Conservation (phyloP, 2,888 invertebrate species). For the Drosophila longiperda region DNA sequence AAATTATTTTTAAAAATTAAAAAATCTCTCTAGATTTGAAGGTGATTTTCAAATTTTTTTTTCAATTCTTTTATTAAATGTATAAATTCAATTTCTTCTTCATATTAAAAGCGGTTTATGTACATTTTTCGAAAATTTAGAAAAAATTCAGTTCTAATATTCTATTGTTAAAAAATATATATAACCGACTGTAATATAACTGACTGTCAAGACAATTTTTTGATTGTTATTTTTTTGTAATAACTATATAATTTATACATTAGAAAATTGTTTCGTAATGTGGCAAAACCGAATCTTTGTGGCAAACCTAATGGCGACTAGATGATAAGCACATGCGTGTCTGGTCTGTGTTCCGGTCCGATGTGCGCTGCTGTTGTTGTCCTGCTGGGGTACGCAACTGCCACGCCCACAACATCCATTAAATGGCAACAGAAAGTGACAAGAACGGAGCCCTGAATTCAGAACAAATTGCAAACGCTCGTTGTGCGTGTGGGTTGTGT, state of each 20-base stretch:
- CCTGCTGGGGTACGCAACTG: slow-evolving; percentile 14
- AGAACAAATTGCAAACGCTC: slow-evolving; percentile 70
- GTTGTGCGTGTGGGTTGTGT: slow-evolving; percentile 32
- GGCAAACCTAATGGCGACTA: slow-evolving; percentile 7
- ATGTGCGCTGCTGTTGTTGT: slow-evolving; percentile 28
- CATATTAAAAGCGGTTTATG: not conserved
- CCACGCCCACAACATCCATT: slow-evolving; percentile 69
- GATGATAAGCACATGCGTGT: slow-evolving; percentile 40
- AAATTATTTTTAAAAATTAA: not conserved
- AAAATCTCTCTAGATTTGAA: not conserved
- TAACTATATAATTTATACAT: not conserved
- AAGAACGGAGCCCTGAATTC: slow-evolving; percentile 49
- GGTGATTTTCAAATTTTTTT: too few relatives aligned
- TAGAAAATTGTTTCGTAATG: not conserved
- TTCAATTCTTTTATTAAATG: not conserved
- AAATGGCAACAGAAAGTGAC: slow-evolving; percentile 56
- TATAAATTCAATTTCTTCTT: not conserved
- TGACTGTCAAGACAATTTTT: too few relatives aligned
- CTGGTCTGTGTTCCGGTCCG: slow-evolving; percentile 22
- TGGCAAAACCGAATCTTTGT: not conserved
- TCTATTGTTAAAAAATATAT: too few relatives aligned
- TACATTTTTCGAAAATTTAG: not conserved
- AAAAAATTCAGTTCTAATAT: too few relatives aligned
- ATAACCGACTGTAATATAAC: too few relatives aligned
- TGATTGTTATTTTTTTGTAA: too few relatives aligned